These are phyloP conservation scores for Campodea augens DNA, from an alignment of 1,140 invertebrate species.

Conservation along the genomic window DNA sequence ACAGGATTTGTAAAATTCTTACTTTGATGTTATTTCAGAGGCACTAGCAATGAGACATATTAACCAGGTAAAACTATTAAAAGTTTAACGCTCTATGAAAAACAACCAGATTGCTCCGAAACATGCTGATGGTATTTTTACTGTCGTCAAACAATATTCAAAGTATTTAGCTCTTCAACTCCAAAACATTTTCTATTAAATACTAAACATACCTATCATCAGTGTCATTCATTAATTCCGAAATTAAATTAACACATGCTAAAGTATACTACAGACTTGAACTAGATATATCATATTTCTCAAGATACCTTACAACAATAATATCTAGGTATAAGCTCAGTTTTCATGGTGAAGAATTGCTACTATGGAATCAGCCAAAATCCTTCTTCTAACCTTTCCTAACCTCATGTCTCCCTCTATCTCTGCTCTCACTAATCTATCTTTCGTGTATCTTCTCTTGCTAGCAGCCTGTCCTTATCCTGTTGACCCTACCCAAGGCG, in stretches of 20 bases:
- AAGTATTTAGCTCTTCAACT: too few species aligned
- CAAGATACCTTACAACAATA: not conserved
- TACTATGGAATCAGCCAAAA: not conserved
- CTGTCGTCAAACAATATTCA: too few species aligned
- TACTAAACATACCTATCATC: too few species aligned
- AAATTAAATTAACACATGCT: not conserved
- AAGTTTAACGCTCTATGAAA: too few species aligned
- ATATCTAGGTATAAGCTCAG: not conserved
- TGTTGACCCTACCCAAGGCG: slow-evolving; percentile 3
- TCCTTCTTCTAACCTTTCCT: not conserved
- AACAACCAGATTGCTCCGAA: too few species aligned
- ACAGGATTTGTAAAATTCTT: too few species aligned
- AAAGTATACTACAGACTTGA: not conserved
- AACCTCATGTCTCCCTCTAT: not conserved
- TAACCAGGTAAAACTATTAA: too few species aligned
- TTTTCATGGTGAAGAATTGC: too few species aligned
- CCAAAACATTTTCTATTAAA: too few species aligned
- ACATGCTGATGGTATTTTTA: too few species aligned
- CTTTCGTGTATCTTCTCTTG: not conserved
- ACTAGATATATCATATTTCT: not conserved
- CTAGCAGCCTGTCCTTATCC: slow-evolving; percentile 7
- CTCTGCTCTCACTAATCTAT: not conserved
- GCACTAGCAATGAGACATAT: too few species aligned
- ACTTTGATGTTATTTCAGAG: too few species aligned
- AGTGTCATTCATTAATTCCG: not conserved